Evolutionary conservation across 1,140 invertebrate genomes (phyloP), one percentile per base, ranked within the genome.

Genomic region (Drosophila carrolli): DNA sequence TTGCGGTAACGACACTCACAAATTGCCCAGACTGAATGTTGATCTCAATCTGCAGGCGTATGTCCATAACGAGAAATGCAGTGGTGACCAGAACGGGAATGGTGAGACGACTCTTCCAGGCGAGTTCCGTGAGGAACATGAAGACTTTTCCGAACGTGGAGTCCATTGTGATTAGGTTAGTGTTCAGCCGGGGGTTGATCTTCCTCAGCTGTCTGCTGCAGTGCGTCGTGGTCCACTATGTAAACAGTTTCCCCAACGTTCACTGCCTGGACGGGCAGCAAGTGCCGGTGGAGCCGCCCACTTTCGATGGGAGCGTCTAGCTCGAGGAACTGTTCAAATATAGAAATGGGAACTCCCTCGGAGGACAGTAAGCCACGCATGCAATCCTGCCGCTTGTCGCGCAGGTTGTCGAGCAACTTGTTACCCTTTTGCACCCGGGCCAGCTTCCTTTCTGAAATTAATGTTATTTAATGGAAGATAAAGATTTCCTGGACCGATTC

Each of bases 11-110:
- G 11, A 11, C 14, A 60, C 75, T 10, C 60, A 92, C 79, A 60
- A 92, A 71, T 53, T 91, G 92, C 1, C 91, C 91, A n/a, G 92
- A 81, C 43, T 94, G 92, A 48, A 94, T 92, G 48, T 93, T 93
- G 23, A 94, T 93, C 72, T 94, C 93, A 11, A 94, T 92, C 68
- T 94, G 93, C 78, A 94, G 90, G 19, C 93, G 88, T 10, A 94
- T 92, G 63, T 94, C 93, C 74, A 94, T 92, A 0, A 92, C 90
- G 68, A 94, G 91, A 72, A 94, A 94, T 23, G 91, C 92, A 40
- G 93, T 92, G 6, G 93, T 93, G 19, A 94, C 92, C 16, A 94
- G 67, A 10, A 94, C 75, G 5, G 93, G 93, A 53, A 94, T 89
- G 16, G 93, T 92, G 37, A 93, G 78, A 29, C 93, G 92, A 59